Evolutionary conservation across 2,888 invertebrate genomes (phyloP).

Genomic region (Abrostola triplasia): DNA sequence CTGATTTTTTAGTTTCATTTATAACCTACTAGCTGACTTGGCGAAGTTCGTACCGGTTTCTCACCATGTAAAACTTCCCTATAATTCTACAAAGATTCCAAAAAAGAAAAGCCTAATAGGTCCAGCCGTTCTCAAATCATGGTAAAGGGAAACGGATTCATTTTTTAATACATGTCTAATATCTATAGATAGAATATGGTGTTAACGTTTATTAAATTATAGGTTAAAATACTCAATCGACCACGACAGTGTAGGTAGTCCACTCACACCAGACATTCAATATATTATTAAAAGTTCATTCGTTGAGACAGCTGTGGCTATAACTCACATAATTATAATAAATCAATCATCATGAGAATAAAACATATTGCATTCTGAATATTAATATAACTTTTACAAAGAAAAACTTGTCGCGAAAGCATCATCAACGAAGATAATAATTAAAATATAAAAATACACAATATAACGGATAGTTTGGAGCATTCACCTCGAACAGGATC

Average conservation of each 20-base stretch:
- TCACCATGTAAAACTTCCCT: too few relatives aligned
- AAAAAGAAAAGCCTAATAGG: too few relatives aligned
- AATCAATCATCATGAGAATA: conserved; percentile 18
- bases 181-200: too few relatives aligned
- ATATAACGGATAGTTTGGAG: conserved; percentile 43
- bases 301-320: background rate
- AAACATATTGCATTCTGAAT: conserved; percentile 15
- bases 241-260: background rate
- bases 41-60: too few relatives aligned
- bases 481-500: conserved; percentile 51
- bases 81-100: too few relatives aligned
- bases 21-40: too few relatives aligned
- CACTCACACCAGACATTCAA: background rate
- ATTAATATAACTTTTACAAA: conserved; percentile 11
- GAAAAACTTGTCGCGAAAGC: conserved; percentile 18
- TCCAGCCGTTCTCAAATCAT: too few relatives aligned
- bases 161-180: too few relatives aligned
- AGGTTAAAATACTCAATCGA: conserved; percentile 1
- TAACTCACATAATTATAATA: conserved; percentile 13
- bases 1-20: too few relatives aligned
- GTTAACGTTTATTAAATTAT: background rate
- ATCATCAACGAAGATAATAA: conserved; percentile 22
- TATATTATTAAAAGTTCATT: conserved; percentile 8
- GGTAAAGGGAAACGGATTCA: too few relatives aligned
- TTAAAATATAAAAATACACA: conserved; percentile 33